Conservation (phyloP, 2,113 vertebrate species). For the Canis aureus region DNA sequence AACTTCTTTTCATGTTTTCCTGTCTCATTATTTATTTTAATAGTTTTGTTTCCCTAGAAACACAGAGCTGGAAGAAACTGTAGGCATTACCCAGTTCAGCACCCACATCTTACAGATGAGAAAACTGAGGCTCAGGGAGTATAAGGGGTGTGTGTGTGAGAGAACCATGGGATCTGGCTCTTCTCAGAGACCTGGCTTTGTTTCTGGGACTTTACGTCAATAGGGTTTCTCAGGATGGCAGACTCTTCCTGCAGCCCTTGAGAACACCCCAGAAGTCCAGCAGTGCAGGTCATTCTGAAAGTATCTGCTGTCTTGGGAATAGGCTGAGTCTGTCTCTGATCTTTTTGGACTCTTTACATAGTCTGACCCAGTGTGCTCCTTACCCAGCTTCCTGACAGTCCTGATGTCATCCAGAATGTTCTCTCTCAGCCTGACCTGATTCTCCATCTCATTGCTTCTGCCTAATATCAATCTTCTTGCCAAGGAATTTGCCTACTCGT, state of each 20-base stretch:
- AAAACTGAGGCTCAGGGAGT: slow-evolving; percentile 39
- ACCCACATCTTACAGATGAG: slow-evolving; percentile 54
- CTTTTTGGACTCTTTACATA: background rate
- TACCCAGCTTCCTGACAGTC: background rate
- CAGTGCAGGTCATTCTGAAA: background rate
- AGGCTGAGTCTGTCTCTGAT: background rate
- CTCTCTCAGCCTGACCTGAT: background rate
- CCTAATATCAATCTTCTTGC: background rate
- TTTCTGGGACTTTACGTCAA: slow-evolving; percentile 48
- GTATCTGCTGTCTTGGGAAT: background rate
- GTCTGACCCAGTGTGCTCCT: background rate
- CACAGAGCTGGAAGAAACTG: background rate
- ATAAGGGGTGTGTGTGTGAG: background rate
- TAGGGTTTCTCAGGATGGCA: background rate
- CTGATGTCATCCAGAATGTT: background rate
- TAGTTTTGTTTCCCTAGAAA: slow-evolving; percentile 57
- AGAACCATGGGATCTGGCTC: background rate
- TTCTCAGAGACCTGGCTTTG: background rate
- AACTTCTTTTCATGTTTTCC: background rate
- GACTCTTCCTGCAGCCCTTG: background rate
- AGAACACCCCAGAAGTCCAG: background rate
- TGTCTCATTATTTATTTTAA: slow-evolving; percentile 32
- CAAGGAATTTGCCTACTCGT: background rate
- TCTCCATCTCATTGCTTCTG: background rate
- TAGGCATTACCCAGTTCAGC: background rate